phyloP scores from a whole-genome alignment of 2,113 vertebrate genomes.

The Python bivittatus region DNA sequence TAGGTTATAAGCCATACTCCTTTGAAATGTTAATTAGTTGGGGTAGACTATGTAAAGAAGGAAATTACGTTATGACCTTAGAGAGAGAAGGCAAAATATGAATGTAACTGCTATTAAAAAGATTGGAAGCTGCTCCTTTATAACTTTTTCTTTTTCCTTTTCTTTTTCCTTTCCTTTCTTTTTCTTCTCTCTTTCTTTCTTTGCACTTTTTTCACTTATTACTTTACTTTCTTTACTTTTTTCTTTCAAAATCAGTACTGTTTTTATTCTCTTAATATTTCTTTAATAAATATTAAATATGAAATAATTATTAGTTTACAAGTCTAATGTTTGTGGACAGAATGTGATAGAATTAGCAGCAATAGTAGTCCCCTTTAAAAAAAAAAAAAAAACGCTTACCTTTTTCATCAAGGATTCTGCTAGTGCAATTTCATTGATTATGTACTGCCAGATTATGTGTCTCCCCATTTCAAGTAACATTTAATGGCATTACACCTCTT shows the following conservation, averaged over 20 bases:
- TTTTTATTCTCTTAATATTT: not conserved
- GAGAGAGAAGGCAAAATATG: not conserved
- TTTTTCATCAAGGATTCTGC: not conserved
- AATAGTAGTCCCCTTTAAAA: not conserved
- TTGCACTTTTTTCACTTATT: too few species aligned
- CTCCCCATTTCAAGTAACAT: not conserved
- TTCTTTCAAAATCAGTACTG: too few species aligned
- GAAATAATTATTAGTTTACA: not conserved
- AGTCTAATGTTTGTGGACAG: not conserved
- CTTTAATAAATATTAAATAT: not conserved
- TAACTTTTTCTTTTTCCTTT: too few species aligned
- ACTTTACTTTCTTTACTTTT: too few species aligned
- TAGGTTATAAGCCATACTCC: not conserved
- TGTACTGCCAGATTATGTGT: not conserved
- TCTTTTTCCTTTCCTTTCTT: too few species aligned
- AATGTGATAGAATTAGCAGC: not conserved
- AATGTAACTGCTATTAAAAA: not conserved
- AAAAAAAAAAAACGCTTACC: not conserved
- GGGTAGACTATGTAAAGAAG: not conserved
- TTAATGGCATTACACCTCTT: not conserved
- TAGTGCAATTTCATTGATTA: not conserved
- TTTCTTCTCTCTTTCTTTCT: too few species aligned
- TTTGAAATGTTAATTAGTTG: not conserved
- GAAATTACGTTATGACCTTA: not conserved
- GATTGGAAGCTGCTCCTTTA: not conserved